Percentiles rank a stretch among this genome's conserved stretches.
Conservation (phyloP, 1,140 invertebrate species). For the Bombus vancouverensis region DNA sequence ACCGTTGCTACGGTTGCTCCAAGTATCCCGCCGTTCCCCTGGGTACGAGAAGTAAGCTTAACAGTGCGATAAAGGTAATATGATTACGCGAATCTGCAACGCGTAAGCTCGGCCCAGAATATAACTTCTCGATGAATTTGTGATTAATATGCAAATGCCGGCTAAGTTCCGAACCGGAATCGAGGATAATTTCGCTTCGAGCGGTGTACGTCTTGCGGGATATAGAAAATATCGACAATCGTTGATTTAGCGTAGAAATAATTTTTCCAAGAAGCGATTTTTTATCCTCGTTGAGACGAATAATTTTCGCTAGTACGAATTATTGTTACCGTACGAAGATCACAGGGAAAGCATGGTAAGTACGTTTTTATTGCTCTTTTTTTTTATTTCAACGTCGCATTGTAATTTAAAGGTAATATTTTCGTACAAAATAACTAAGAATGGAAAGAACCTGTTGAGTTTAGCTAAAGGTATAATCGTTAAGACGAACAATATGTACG, state of each 20-base stretch:
- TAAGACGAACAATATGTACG: too few species aligned
- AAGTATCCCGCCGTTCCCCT: conserved; percentile 1
- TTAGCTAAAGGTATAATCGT: too few species aligned
- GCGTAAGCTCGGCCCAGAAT: not conserved
- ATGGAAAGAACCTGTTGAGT: too few species aligned
- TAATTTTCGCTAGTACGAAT: not conserved
- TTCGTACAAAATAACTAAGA: too few species aligned
- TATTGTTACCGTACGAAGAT: too few species aligned
- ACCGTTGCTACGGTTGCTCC: conserved; percentile 35
- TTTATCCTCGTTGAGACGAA: not conserved
- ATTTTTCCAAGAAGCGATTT: not conserved
- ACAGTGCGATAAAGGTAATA: conserved; percentile 48
- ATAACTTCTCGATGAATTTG: conserved; percentile 28
- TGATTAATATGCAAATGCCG: conserved; percentile 36
- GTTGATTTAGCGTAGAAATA: not conserved
- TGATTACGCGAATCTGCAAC: conserved; percentile 39
- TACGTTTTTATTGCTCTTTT: too few species aligned
- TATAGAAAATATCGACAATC: not conserved
- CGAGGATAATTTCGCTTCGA: conserved; percentile 13
- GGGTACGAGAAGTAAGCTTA: conserved; percentile 3
- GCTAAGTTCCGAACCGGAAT: conserved; percentile 11
- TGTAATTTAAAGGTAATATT: too few species aligned
- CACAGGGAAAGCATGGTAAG: not conserved
- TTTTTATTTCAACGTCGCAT: too few species aligned
- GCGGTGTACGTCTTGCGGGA: not conserved